Evolutionary conservation across 2,888 invertebrate species (phyloP).

Genomic region (Hermodice carunculata): DNA sequence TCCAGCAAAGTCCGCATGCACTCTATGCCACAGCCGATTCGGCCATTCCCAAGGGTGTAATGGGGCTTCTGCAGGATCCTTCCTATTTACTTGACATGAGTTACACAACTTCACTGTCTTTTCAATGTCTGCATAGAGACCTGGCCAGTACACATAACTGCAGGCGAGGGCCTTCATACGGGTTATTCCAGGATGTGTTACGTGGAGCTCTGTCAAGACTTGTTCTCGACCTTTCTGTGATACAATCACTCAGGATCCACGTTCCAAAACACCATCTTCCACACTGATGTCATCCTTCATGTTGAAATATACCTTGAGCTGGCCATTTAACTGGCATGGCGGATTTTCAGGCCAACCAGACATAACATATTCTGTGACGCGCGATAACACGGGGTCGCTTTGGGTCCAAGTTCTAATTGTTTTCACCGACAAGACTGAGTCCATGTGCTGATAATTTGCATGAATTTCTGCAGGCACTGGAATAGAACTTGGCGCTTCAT

Average conservation of each 20-base stretch:
- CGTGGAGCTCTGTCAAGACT: constrained; percentile 37
- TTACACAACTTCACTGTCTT: constrained; percentile 10
- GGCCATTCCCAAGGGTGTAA: constrained; percentile 50
- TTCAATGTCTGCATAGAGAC: constrained; percentile 36
- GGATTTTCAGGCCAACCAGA: too few species aligned
- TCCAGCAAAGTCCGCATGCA: constrained; percentile 52
- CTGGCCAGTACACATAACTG: constrained; percentile 46
- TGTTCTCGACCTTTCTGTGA: constrained; percentile 18
- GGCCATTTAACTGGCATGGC: too few species aligned
- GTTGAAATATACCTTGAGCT: too few species aligned
- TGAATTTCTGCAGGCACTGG: too few species aligned
- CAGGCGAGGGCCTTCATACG: constrained; percentile 42
- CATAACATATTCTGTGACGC: too few species aligned
- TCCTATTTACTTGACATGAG: constrained; percentile 22
- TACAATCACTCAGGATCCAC: constrained; percentile 39
- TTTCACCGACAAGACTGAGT: too few species aligned
- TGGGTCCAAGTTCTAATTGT: too few species aligned
- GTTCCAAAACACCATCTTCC: constrained; percentile 26
- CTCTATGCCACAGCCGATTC: constrained; percentile 42
- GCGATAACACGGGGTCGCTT: too few species aligned
- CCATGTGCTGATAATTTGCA: too few species aligned
- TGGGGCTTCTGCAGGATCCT: constrained; percentile 36
- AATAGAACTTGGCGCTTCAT: too few species aligned
- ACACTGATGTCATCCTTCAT: constrained; percentile 31
- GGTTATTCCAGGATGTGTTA: constrained; percentile 37